These are phyloP conservation scores for Sympetrum striolatum DNA, from an alignment of 2,888 invertebrate species.

Conservation along the genomic window DNA sequence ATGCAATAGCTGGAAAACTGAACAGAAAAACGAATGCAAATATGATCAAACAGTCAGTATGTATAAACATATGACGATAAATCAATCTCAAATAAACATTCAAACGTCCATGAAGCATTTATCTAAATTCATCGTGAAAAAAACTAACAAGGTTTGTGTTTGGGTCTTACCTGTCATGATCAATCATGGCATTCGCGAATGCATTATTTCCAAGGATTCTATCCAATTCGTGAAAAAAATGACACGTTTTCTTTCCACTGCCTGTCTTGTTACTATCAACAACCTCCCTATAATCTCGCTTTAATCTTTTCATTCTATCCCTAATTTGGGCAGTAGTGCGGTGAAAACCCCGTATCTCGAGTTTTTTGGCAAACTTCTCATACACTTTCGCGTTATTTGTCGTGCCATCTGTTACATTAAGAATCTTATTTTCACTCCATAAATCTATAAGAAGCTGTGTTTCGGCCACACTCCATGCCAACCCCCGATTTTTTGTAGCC, in stretches of 20 bases:
- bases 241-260: background rate
- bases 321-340: constrained; percentile 14
- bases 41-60: too few species aligned
- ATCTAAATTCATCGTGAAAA: too few species aligned
- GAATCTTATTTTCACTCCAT: constrained; percentile 12
- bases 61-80: background rate
- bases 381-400: background rate
- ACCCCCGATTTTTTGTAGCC: constrained; percentile 21
- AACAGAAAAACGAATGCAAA: too few species aligned
- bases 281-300: constrained; percentile 9
- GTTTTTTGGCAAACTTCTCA: background rate
- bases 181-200: background rate
- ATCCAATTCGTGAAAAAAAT: constrained; percentile 3
- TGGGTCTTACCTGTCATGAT: background rate
- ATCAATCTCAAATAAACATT: background rate
- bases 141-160: too few species aligned
- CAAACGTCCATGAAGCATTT: background rate
- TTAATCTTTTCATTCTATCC: constrained; percentile 9
- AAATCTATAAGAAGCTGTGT: constrained; percentile 1
- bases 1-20: too few species aligned
- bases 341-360: background rate
- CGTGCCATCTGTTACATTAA: background rate
- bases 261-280: background rate
- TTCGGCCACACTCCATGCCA: constrained; percentile 11
- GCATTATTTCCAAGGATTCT: background rate